Conservation (phyloP, 2,888 invertebrate genomes). For the Metacarcinus magister region DNA sequence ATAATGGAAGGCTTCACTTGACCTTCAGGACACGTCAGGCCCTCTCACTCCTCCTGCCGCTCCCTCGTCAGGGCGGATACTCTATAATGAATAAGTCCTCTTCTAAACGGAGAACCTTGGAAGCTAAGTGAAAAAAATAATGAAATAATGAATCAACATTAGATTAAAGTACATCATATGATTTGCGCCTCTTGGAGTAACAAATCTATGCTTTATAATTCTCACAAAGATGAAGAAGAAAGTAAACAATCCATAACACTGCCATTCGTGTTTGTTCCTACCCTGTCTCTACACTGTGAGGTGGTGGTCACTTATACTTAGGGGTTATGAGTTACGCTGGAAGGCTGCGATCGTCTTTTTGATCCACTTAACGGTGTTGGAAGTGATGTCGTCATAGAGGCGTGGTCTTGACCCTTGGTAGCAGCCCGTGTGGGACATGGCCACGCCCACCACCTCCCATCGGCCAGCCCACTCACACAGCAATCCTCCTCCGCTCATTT, state of each 20-base stretch:
- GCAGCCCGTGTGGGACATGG: constrained; percentile 79
- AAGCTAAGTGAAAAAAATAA: neutral
- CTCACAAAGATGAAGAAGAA: neutral
- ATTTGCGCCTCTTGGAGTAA: constrained; percentile 52
- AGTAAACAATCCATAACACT: neutral
- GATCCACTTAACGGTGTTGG: constrained; percentile 81
- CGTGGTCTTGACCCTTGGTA: constrained; percentile 77
- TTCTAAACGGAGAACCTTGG: constrained; percentile 46
- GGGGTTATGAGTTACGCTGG: constrained; percentile 77
- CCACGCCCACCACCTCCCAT: constrained; percentile 82
- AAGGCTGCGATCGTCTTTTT: constrained; percentile 82
- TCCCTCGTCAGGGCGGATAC: constrained; percentile 36
- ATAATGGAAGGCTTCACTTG: constrained; percentile 35
- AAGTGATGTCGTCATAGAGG: constrained; percentile 81
- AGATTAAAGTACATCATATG: constrained; percentile 38
- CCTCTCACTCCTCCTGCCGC: neutral
- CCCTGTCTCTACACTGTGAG: constrained; percentile 54
- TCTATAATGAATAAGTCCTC: neutral
- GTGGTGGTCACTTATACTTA: constrained; percentile 9
- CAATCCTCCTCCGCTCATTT: constrained; percentile 82
- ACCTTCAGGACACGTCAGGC: constrained; percentile 47
- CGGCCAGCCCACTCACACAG: constrained; percentile 82
- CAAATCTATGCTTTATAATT: constrained; percentile 46
- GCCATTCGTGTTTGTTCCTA: constrained; percentile 60
- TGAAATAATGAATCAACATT: neutral